These are phyloP conservation scores for Phainopepla nitens DNA, from an alignment of 2,113 vertebrate species.

Conservation along the genomic window DNA sequence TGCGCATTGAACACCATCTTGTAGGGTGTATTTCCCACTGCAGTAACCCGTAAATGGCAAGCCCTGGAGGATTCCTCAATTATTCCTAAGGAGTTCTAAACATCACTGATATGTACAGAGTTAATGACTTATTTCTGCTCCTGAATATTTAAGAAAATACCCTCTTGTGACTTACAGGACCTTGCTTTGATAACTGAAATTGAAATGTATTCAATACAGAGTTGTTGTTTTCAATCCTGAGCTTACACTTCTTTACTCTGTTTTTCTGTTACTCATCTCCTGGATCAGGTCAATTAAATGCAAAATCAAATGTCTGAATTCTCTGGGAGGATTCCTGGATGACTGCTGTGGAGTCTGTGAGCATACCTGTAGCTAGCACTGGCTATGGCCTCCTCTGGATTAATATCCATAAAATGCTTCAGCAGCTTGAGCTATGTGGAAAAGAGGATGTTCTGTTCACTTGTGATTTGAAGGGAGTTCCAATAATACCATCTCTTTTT, in stretches of 20 bases:
- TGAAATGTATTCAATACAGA: not conserved
- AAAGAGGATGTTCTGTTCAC: not conserved
- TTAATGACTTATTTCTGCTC: not conserved
- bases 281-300: not conserved
- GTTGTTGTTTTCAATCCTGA: not conserved
- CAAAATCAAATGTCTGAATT: not conserved
- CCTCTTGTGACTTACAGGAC: not conserved
- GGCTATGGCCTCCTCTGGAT: not conserved
- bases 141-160: not conserved
- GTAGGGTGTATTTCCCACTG: not conserved
- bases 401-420: not conserved
- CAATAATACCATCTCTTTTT: not conserved
- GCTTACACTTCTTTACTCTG: not conserved
- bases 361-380: not conserved
- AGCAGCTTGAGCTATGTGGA: not conserved
- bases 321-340: not conserved
- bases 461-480: not conserved
- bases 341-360: not conserved
- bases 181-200: not conserved
- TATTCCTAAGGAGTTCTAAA: not conserved
- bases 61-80: not conserved
- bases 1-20: not conserved
- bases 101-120: not conserved
- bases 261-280: not conserved
- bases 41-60: not conserved